These are phyloP conservation scores for Phylloscopus trochiloides DNA, from an alignment of 2,113 vertebrate species.

Conservation along the genomic window DNA sequence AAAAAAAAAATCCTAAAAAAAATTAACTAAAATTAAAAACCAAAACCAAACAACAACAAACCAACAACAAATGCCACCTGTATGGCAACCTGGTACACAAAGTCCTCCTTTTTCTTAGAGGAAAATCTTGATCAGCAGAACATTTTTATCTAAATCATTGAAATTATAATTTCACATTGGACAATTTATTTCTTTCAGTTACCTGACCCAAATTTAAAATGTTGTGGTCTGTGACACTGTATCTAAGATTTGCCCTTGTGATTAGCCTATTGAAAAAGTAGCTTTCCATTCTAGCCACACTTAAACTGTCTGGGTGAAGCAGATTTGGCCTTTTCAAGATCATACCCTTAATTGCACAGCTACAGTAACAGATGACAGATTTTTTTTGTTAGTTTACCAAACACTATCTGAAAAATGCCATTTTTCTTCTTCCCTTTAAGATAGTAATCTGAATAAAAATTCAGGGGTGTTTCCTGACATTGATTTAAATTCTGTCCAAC, in stretches of 20 bases:
- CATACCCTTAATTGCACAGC: neutral
- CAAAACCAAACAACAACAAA: neutral
- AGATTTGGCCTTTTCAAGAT: neutral
- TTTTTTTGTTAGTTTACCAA: neutral
- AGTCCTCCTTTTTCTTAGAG: neutral
- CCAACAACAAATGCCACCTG: rapidly evolving
- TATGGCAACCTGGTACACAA: neutral
- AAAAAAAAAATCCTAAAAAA: no score
- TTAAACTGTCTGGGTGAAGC: neutral
- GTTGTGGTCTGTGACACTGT: neutral
- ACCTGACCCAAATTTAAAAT: neutral
- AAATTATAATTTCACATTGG: neutral
- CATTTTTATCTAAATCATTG: neutral
- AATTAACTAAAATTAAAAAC: neutral
- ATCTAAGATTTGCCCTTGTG: neutral
- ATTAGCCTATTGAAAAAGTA: neutral
- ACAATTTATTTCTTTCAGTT: neutral
- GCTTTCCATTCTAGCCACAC: neutral
- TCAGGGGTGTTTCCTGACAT: neutral
- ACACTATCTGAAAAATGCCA: neutral
- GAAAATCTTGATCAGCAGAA: neutral
- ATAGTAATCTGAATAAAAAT: neutral
- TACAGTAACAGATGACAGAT: neutral
- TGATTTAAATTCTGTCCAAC: neutral
- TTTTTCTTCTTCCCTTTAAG: neutral